phyloP scores from a whole-genome alignment of 2,797 vertebrate genomes.

The Rousettus madagascariensis region DNA sequence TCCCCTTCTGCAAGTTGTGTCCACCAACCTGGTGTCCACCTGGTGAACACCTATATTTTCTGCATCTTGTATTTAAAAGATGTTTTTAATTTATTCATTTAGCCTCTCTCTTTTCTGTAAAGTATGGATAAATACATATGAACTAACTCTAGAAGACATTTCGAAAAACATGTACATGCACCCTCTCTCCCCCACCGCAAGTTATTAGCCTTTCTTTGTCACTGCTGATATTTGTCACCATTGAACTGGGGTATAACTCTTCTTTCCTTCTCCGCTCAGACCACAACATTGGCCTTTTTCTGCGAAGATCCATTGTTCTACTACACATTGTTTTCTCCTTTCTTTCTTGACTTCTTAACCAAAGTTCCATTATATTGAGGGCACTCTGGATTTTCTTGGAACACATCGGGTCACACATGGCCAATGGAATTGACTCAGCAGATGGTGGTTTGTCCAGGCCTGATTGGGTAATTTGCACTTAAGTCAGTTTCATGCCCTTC shows the following conservation, averaged over 20 bases:
- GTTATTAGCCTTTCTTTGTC: neutral
- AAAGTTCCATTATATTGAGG: neutral
- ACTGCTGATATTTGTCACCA: neutral
- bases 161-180: neutral
- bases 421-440: neutral
- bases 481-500: neutral
- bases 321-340: neutral
- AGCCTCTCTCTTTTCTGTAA: neutral
- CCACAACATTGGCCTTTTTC: neutral
- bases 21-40: too few relatives aligned
- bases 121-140: neutral
- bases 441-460: neutral
- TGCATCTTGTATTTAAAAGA: neutral
- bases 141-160: neutral
- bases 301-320: neutral
- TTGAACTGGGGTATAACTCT: neutral
- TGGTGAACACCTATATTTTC: neutral
- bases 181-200: rapidly evolving
- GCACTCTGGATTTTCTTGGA: neutral
- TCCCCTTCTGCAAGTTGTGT: neutral
- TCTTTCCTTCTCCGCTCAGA: neutral
- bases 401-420: neutral
- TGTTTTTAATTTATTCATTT: neutral
- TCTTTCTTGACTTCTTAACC: neutral
- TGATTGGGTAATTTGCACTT: neutral